Evolutionary conservation across 35 echinoderm and acorn worm species (phyloP), one percentile per base, ranked within the genome.

Genomic region (Amphiura filiformis): DNA sequence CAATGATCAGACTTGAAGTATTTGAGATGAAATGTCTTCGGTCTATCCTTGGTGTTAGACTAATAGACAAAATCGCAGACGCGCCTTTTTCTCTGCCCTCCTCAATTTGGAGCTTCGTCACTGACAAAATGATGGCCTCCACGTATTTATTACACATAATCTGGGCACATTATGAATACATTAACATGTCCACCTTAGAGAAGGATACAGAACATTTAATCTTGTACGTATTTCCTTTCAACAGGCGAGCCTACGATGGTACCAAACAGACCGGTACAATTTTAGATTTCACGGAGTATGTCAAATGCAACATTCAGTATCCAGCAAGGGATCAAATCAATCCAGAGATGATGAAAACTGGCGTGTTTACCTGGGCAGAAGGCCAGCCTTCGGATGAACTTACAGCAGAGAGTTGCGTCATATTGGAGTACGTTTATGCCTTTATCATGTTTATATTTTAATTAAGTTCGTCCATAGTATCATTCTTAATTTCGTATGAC

Each of bases 341-440:
- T 34, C 88, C 95, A 49, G 77, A 57, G 0, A 57, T 97, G 31
- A 36, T 97, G 47, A 84, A 77, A 47, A 88, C 95, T 0, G 95
- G 87, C 12, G 85, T 97, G 39, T 97, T 79, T 39, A 97, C 95
- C 0, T 97, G 95, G 95, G 95, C 91, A 34, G 89, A 91, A 83
- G 89, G 78, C 61, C 79, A 97, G 52, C 95, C 95, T 5, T 81
- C 70, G 32, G 31, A 36, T 37, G 18, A 86, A 22, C 81, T 93
- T 0, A 91, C 91, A n/a, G 33, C 28, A 4, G 57, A 82, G 13
- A 88, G 91, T 18, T 97, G 95, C 84, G 89, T 97, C 35, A 89
- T 82, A 39, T 35, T 95, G 2, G 84, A 75, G 94, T 92, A 86
- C 76, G 81, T 20, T 79, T 31, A 11, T 22, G 23, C n/a, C n/a